Evolutionary conservation across 2,113 vertebrate species (phyloP), one percentile per base, ranked within the genome.

Genomic region (Synchiropus splendidus): DNA sequence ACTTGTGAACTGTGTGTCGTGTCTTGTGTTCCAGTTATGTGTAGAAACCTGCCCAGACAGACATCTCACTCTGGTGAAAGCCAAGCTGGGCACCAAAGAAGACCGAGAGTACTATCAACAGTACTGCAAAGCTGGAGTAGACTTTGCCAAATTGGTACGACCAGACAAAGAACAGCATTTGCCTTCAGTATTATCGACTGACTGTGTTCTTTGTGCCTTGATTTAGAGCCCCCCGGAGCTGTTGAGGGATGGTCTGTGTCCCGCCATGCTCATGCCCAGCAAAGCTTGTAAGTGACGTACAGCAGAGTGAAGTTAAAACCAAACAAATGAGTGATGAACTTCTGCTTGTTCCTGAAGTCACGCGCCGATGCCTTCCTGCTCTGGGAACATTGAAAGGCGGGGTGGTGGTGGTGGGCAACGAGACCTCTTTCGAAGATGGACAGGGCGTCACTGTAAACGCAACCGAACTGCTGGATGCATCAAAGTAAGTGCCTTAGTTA

Each of bases 251-350:
- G 66, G 35, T 1, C 79, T 87, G 10, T 98, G 94, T 44, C 93
- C 93, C 0, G 75, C 87, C 2, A 77, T 92, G 74, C 54, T 98
- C 21, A 83, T 78, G 14, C 90, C 92, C 58, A 98, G 93, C 80
- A 90, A 85, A 39, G 75, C 89, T 0, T 53, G 94, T 98, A 72
- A 62, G 90, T 87, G 17, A 31, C 6, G 13, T 56, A 16, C 42
- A 8, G 14, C 36, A 16, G 6, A 2, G 42, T 16, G 17, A 31
- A 8, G 10, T 1, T 31, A 30, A 33, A 33, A 18, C 36, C 38
- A 12, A 9, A 17, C 11, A 36, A 44, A 49, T 10, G 12, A 31
- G 33, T 31, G 9, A 18, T 42, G 16, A 27, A 27, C 21, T 4
- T 51, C 30, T 44, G 9, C 36, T 54, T 16, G 42, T 14, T 32